Evolutionary conservation across 2,113 vertebrate species (phyloP).

Genomic region (Bubo scandiacus): DNA sequence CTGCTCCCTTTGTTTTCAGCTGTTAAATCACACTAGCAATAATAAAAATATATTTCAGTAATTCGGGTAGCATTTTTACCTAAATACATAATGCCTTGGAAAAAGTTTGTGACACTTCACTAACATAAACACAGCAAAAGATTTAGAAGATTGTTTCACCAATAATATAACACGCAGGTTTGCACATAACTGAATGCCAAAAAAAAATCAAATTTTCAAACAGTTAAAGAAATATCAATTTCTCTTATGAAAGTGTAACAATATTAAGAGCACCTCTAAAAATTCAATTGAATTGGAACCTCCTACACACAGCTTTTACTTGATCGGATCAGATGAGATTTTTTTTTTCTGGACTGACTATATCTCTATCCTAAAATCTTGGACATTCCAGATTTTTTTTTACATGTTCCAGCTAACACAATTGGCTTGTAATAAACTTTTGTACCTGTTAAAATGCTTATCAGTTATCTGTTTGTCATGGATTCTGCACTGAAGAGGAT

Average conservation of each 20-base stretch:
- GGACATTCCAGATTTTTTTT: background rate
- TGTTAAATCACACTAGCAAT: background rate
- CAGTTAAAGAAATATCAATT: background rate
- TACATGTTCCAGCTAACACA: background rate
- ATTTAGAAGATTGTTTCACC: background rate
- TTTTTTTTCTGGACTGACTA: background rate
- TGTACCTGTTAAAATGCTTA: background rate
- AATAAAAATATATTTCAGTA: background rate
- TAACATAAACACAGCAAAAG: background rate
- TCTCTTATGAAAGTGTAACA: background rate
- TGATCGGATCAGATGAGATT: background rate
- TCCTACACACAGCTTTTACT: background rate
- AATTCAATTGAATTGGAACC: background rate
- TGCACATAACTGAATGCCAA: background rate
- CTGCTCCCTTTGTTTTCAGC: fast-evolving
- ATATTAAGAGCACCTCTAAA: background rate
- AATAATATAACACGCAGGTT: background rate
- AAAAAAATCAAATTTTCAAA: background rate
- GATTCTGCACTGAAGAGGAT: background rate
- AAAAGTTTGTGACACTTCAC: background rate
- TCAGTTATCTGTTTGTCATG: background rate
- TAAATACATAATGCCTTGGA: background rate
- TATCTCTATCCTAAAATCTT: background rate
- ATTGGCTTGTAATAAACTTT: background rate
- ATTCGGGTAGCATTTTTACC: background rate